These are phyloP conservation scores for Temnothorax longispinosus DNA, from an alignment of 1,140 invertebrate species.

Conservation along the genomic window DNA sequence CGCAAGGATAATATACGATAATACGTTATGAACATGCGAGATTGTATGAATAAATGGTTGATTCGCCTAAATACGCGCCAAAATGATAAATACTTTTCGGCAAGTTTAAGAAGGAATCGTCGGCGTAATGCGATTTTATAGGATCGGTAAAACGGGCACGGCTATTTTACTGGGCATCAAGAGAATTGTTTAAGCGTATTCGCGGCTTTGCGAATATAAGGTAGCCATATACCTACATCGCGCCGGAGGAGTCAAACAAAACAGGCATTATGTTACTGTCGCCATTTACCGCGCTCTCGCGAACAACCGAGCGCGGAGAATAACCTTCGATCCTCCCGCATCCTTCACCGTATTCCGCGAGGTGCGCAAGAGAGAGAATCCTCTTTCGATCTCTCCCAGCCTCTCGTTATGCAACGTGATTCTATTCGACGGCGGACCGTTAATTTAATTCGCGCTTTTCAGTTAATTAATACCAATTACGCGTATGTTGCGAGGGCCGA, in stretches of 20 bases:
- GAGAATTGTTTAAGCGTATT: background rate
- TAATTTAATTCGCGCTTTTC: conserved; percentile 79
- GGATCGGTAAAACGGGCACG: background rate
- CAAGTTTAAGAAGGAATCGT: background rate
- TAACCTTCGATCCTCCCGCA: conserved; percentile 50
- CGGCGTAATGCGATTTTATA: conserved; percentile 20
- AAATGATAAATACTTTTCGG: background rate
- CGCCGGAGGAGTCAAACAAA: conserved; percentile 37
- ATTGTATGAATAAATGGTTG: background rate
- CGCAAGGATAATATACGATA: background rate
- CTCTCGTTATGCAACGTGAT: conserved; percentile 65
- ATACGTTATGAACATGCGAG: background rate
- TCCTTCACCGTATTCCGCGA: conserved; percentile 46
- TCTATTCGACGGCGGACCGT: conserved; percentile 68
- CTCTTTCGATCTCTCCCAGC: background rate
- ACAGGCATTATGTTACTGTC: conserved; percentile 34
- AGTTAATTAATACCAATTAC: conserved; percentile 79
- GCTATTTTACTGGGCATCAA: background rate
- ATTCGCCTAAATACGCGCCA: background rate
- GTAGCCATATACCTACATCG: conserved; percentile 5
- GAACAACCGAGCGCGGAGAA: background rate
- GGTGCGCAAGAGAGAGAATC: background rate
- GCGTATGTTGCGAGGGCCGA: conserved; percentile 34
- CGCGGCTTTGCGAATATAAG: background rate
- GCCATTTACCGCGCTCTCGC: conserved; percentile 49